A percentile compares a stretch with the other conserved stretches of the same genome.
Evolutionary conservation across 2,888 invertebrate species (phyloP).

Genomic region (Macaria notata): DNA sequence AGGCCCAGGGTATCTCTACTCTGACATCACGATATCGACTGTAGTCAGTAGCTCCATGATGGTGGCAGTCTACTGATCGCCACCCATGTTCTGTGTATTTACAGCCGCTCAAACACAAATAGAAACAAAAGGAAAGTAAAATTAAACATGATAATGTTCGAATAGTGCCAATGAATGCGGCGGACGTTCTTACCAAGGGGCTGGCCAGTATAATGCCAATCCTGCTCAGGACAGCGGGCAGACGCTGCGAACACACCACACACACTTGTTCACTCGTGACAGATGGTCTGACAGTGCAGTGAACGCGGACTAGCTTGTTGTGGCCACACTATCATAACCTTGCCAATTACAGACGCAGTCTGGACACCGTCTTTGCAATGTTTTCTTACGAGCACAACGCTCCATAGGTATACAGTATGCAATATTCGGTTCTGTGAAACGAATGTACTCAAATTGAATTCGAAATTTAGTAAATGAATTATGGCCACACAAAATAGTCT

Average conservation of each 20-base stretch:
- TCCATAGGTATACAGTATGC: background rate
- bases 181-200: conserved; percentile 92
- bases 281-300: conserved; percentile 75
- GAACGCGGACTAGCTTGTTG: conserved; percentile 75
- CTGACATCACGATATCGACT: background rate
- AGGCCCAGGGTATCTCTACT: conserved; percentile 1
- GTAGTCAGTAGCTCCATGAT: conserved; percentile 8
- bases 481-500: conserved; percentile 79
- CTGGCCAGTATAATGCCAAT: conserved; percentile 98
- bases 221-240: conserved; percentile 97
- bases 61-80: conserved; percentile 10
- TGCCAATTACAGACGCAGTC: conserved; percentile 15
- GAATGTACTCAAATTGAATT: conserved; percentile 31
- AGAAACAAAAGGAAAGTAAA: conserved; percentile 32
- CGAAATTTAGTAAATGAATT: conserved; percentile 37
- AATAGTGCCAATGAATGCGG: conserved; percentile 77
- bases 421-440: conserved; percentile 13
- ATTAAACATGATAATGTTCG: conserved; percentile 49
- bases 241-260: conserved; percentile 92
- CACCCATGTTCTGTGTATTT: conserved; percentile 17
- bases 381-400: conserved; percentile 49
- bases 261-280: conserved; percentile 82
- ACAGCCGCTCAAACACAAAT: conserved; percentile 17
- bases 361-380: conserved; percentile 70
- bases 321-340: conserved; percentile 54